phyloP scores from a whole-genome alignment of 2,888 invertebrate genomes.

The Eumacrocentrus americanus region DNA sequence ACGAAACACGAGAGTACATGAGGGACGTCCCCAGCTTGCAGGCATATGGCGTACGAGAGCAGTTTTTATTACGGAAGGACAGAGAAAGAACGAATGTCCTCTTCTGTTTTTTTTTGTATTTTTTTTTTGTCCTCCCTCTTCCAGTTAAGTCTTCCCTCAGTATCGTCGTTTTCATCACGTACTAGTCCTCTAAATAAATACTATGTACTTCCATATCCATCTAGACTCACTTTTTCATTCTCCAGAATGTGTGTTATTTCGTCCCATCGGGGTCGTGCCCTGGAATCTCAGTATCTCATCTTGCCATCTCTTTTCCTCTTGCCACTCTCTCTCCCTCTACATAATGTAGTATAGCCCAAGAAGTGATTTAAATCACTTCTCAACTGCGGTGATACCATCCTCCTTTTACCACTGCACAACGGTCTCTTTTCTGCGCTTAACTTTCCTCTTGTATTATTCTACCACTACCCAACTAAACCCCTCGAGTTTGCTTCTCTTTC shows the following conservation, averaged over 20 bases:
- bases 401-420: slow-evolving; percentile 19
- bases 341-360: too few species aligned
- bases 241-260: neutral
- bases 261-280: too few species aligned
- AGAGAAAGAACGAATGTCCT: slow-evolving; percentile 25
- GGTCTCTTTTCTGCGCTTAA: slow-evolving; percentile 3
- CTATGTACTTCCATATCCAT: slow-evolving; percentile 36
- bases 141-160: too few species aligned
- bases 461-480: neutral
- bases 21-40: slow-evolving; percentile 32
- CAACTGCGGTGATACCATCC: slow-evolving; percentile 35
- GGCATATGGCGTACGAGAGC: slow-evolving; percentile 38
- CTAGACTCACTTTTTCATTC: slow-evolving; percentile 1
- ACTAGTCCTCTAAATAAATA: slow-evolving; percentile 41
- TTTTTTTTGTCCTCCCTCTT: neutral
- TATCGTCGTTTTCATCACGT: slow-evolving; percentile 40
- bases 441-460: slow-evolving; percentile 32
- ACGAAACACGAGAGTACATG: slow-evolving; percentile 17
- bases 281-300: neutral
- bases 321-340: slow-evolving; percentile 19
- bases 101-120: slow-evolving; percentile 16
- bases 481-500: neutral
- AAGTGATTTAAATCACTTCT: slow-evolving; percentile 42
- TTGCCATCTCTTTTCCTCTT: slow-evolving; percentile 7
- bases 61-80: slow-evolving; percentile 24